Conservation (phyloP, 2,888 invertebrate species). For the Hipparchia semele region DNA sequence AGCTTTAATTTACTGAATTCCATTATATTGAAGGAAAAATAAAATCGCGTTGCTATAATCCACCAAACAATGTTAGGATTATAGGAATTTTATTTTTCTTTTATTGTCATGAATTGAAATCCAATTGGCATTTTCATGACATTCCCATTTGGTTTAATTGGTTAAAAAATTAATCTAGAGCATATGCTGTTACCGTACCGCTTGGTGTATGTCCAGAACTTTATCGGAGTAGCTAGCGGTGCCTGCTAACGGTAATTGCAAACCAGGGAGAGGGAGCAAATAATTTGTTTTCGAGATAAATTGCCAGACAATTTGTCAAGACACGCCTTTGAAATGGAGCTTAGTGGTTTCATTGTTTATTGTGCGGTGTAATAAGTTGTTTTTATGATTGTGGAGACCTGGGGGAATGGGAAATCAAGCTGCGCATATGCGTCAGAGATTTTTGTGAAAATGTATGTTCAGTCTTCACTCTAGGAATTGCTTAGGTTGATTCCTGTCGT, state of each 20-base stretch:
- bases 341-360: constrained; percentile 38
- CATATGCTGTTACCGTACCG: background rate
- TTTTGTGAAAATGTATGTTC: background rate
- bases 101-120: no score
- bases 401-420: background rate
- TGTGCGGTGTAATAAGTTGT: constrained; percentile 35
- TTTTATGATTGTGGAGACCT: constrained; percentile 4
- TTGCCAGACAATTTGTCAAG: constrained; percentile 42
- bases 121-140: no score
- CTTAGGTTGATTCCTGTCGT: no score
- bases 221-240: constrained; percentile 21
- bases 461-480: no score
- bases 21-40: no score
- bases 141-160: no score
- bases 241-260: constrained; percentile 40
- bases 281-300: constrained; percentile 44
- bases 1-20: no score
- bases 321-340: constrained; percentile 31
- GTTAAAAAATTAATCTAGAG: no score
- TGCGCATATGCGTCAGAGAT: background rate
- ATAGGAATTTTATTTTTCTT: no score
- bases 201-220: background rate
- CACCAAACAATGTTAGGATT: no score
- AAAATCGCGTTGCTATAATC: no score
- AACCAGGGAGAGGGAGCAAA: constrained; percentile 37